Conservation (phyloP, 1,140 invertebrate genomes). For the Drosophila ogumai region DNA sequence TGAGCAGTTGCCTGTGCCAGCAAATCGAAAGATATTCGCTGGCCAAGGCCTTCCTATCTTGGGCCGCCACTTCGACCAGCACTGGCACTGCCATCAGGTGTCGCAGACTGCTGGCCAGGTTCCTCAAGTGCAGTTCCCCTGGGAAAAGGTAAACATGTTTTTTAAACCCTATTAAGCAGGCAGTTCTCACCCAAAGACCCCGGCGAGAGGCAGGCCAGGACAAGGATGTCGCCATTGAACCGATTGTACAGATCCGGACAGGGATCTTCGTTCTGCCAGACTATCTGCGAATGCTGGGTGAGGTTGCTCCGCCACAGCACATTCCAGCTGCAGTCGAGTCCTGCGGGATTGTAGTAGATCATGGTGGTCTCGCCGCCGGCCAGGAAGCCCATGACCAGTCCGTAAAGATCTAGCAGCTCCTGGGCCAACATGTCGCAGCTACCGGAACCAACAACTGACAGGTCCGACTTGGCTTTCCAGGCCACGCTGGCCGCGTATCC, state of each 20-base stretch:
- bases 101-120: constrained; percentile 13
- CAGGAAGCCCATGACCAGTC: constrained; percentile 32
- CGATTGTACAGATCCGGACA: not conserved
- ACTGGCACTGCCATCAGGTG: constrained; percentile 20
- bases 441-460: not conserved
- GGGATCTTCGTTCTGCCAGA: constrained; percentile 21
- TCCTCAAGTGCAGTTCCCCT: not conserved
- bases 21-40: constrained; percentile 11
- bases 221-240: constrained; percentile 20
- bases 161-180: too few relatives aligned
- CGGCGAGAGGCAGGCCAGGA: constrained; percentile 49
- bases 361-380: constrained; percentile 13
- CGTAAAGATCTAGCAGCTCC: constrained; percentile 38
- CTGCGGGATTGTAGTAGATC: constrained; percentile 50
- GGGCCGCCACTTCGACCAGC: constrained; percentile 42
- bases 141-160: too few relatives aligned
- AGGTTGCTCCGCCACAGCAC: constrained; percentile 35
- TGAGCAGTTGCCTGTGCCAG: constrained; percentile 21
- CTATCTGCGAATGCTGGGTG: constrained; percentile 45
- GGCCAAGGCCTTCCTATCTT: not conserved
- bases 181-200: not conserved
- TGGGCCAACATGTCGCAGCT: constrained; percentile 30
- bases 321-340: constrained; percentile 40
- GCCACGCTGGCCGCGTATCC: not conserved
- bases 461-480: not conserved